Evolutionary conservation across 1,140 invertebrate species (phyloP).

Genomic region (Eurosta solidaginis): DNA sequence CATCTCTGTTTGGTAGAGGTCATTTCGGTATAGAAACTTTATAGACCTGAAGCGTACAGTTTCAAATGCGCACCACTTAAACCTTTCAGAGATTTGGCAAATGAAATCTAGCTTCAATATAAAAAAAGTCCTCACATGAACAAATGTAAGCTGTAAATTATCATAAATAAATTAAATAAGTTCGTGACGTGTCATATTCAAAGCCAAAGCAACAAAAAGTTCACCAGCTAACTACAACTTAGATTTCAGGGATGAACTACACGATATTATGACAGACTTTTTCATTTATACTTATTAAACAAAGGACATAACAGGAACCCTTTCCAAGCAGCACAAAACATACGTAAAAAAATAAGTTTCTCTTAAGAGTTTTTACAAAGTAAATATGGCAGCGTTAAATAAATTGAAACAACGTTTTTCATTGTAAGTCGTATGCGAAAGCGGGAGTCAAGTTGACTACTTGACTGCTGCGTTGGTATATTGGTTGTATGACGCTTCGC

Average conservation of each 20-base stretch:
- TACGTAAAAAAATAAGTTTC: no score
- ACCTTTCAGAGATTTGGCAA: no score
- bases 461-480: background rate
- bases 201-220: background rate
- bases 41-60: no score
- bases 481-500: background rate
- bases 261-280: no score
- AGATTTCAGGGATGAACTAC: background rate
- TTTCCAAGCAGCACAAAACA: background rate
- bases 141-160: constrained; percentile 31
- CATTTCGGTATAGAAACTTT: no score
- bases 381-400: constrained; percentile 4
- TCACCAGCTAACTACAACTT: background rate
- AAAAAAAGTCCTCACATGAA: no score
- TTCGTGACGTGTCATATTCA: constrained; percentile 30
- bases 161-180: constrained; percentile 35
- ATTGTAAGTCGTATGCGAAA: background rate
- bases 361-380: background rate
- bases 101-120: no score
- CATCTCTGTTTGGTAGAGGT: no score
- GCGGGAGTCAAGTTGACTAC: background rate
- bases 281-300: no score
- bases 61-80: no score
- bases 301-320: background rate
- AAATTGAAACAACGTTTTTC: background rate